Evolutionary conservation across 1,140 invertebrate genomes (phyloP).

Genomic region (Anoplophora glabripennis): DNA sequence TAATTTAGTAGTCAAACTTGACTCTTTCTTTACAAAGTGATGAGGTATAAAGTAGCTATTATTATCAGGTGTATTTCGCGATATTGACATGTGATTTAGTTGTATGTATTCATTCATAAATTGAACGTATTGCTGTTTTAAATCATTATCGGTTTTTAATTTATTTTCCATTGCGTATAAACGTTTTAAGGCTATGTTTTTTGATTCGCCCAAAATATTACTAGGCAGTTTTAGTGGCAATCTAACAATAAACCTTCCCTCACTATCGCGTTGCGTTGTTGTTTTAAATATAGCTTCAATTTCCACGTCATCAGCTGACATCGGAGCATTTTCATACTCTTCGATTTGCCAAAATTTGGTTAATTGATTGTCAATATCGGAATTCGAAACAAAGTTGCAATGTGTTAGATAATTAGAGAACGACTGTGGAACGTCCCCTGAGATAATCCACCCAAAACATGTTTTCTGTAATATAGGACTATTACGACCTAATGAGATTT

Average conservation of each 20-base stretch:
- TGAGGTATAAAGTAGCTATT: conserved; percentile 40
- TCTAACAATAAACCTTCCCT: neutral
- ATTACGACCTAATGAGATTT: too few relatives aligned
- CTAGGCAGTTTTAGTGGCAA: neutral
- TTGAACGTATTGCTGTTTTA: conserved; percentile 17
- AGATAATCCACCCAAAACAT: too few relatives aligned
- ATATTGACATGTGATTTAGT: conserved; percentile 37
- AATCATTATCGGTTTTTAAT: neutral
- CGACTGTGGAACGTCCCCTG: too few relatives aligned
- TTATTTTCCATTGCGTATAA: neutral
- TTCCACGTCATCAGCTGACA: neutral
- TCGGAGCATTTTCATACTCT: neutral
- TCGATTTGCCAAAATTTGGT: too few relatives aligned
- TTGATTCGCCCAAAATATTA: neutral
- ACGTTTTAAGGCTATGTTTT: neutral
- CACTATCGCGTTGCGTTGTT: neutral
- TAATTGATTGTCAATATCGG: too few relatives aligned
- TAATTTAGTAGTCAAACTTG: conserved; percentile 30
- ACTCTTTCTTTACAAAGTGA: conserved; percentile 29
- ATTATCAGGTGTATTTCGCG: neutral
- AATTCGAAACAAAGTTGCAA: too few relatives aligned
- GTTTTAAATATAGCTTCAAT: too few relatives aligned
- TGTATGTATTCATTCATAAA: conserved; percentile 41
- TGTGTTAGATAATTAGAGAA: too few relatives aligned
- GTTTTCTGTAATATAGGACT: too few relatives aligned